Base-by-base conservation (phyloP, 2,888 invertebrate species). In the Eremobia ochroleuca region DNA sequence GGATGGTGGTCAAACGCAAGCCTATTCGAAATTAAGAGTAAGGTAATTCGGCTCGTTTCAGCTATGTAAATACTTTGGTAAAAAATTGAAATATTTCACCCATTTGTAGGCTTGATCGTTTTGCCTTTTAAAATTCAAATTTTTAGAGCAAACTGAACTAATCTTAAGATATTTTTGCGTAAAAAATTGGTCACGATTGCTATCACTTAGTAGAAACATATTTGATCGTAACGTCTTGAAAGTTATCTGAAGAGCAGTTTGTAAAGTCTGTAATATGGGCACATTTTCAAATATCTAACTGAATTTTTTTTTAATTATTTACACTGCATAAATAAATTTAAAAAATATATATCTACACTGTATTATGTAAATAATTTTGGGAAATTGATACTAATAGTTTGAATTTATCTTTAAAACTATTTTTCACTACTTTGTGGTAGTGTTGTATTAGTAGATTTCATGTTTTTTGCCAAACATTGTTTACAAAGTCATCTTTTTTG, bases 101-200 rank as follows among this genome's bases (percentile, higher is more conserved):
- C 15, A 25, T 61, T 31, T 15, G n/a, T n/a, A 37, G 9, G 37
- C 37, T 64, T 9, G 37, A 18, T 18, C 15, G n/a, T 34, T 18
- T 6, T 37, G n/a, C 52, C 31, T 40, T 71, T 18, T 18, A 40
- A 40, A 34, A 43, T 73, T 1, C 2, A 4, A 40, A 13, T 55
- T 67, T 61, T 52, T 34, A 43, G 21, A 28, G 15, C 2, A 70
- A 46, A 52, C 25, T 28, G 18, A 13, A 25, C 11, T 28, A 21
- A 71, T 61, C 34, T 43, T 34, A 9, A 65, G 58, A 73, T 58
- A 37, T 78, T 81, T 73, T 62, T 25, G 43, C 18, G 25, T 73
- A 4, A 34, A 28, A 78, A 73, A 73, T 78, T 34, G 34, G 58
- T 31, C 73, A 73, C 81, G 64, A 58, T 65, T 73, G 6, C 28